Evolutionary conservation across 1,140 invertebrate species (phyloP).

Genomic region (Holcopasites calliopsidis): DNA sequence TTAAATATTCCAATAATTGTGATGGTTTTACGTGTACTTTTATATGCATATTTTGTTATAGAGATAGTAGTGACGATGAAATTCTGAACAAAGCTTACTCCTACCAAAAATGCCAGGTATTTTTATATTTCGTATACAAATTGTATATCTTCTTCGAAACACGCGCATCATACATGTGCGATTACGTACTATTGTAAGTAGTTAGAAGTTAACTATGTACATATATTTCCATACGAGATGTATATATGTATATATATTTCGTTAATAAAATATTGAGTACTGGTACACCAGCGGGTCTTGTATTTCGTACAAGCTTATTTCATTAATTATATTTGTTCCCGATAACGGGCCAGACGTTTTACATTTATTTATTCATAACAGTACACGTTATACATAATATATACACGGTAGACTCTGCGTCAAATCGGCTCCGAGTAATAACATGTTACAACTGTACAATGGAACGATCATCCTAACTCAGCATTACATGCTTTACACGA

Average conservation of each 20-base stretch:
- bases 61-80: background rate
- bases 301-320: background rate
- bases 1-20: conserved; percentile 46
- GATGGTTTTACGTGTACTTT: conserved; percentile 50
- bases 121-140: conserved; percentile 42
- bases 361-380: conserved; percentile 34
- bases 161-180: background rate
- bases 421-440: background rate
- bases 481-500: background rate
- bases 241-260: conserved; percentile 13
- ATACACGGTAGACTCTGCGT: conserved; percentile 17
- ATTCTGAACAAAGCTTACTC: conserved; percentile 10
- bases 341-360: background rate
- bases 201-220: conserved; percentile 12
- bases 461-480: conserved; percentile 2
- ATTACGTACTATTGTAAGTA: background rate
- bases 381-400: conserved; percentile 20
- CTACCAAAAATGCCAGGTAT: conserved; percentile 29
- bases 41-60: conserved; percentile 38
- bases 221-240: background rate
- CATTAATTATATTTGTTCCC: background rate
- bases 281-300: background rate
- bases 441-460: conserved; percentile 30
- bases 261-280: conserved; percentile 18
- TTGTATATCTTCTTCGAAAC: conserved; percentile 9